Evolutionary conservation across 2,888 invertebrate genomes (phyloP).

Genomic region (Aporophyla lueneburgensis): DNA sequence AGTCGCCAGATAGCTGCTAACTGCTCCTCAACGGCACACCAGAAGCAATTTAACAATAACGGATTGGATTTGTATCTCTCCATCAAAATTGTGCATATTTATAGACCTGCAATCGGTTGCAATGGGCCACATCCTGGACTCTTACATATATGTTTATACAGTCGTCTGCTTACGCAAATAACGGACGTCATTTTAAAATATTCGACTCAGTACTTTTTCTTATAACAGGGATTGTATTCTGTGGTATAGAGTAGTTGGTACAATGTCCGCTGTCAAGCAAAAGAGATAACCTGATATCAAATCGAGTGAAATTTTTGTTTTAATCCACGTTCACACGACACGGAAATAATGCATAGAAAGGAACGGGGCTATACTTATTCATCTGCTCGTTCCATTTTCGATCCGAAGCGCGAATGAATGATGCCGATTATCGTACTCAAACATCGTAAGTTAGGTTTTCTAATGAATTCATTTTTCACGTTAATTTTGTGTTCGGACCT

Average conservation of each 20-base stretch:
- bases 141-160: background rate
- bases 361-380: too few species aligned
- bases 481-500: too few species aligned
- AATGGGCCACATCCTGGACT: conserved; percentile 24
- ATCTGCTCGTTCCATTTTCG: too few species aligned
- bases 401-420: background rate
- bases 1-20: background rate
- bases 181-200: background rate
- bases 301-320: background rate
- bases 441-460: background rate
- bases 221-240: background rate
- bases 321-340: too few species aligned
- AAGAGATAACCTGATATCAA: background rate
- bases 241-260: background rate
- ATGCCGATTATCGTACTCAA: background rate
- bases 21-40: background rate
- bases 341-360: too few species aligned
- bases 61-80: conserved; percentile 32
- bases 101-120: conserved; percentile 41
- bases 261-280: background rate
- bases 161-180: background rate
- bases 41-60: conserved; percentile 34
- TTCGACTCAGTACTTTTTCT: background rate
- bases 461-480: background rate
- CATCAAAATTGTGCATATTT: conserved; percentile 28